A percentile compares a stretch with the other conserved stretches of the same genome.
phyloP scores from a whole-genome alignment of 2,113 vertebrate genomes.

The Odobenus rosmarus region DNA sequence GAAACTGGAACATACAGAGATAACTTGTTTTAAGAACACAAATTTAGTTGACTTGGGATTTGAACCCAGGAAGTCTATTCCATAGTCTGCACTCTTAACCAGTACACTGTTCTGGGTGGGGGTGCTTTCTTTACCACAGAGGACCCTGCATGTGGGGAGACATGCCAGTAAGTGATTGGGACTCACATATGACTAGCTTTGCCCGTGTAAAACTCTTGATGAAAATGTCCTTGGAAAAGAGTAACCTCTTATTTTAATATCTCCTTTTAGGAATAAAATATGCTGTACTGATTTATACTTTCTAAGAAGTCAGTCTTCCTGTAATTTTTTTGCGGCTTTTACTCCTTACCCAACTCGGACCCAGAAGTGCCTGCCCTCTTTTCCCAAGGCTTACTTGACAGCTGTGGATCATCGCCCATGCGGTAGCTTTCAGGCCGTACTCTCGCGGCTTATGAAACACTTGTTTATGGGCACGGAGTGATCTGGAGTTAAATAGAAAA shows the following conservation, averaged over 20 bases:
- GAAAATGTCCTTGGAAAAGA: not conserved
- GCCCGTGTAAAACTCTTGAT: not conserved
- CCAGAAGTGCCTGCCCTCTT: not conserved
- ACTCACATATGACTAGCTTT: not conserved
- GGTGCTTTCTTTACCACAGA: not conserved
- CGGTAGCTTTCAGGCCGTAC: not conserved
- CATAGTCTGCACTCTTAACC: not conserved
- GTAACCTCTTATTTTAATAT: not conserved
- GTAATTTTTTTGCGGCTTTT: not conserved
- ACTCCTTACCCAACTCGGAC: not conserved
- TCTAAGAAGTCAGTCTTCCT: not conserved
- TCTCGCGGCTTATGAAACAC: slow-evolving; percentile 55
- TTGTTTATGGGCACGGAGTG: slow-evolving; percentile 64
- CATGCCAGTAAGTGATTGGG: not conserved
- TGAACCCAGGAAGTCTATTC: not conserved
- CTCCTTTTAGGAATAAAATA: not conserved
- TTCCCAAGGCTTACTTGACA: not conserved
- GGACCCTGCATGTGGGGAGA: not conserved
- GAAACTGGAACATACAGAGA: not conserved
- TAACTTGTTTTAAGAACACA: not conserved
- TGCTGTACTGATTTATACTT: not conserved
- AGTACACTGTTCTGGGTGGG: too few relatives aligned
- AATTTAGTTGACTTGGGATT: not conserved
- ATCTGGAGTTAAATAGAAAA: slow-evolving; percentile 61
- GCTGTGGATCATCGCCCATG: not conserved